Evolutionary conservation across 1,140 invertebrate species (phyloP), one percentile per base, ranked within the genome.

Genomic region (Bombus waltoni): DNA sequence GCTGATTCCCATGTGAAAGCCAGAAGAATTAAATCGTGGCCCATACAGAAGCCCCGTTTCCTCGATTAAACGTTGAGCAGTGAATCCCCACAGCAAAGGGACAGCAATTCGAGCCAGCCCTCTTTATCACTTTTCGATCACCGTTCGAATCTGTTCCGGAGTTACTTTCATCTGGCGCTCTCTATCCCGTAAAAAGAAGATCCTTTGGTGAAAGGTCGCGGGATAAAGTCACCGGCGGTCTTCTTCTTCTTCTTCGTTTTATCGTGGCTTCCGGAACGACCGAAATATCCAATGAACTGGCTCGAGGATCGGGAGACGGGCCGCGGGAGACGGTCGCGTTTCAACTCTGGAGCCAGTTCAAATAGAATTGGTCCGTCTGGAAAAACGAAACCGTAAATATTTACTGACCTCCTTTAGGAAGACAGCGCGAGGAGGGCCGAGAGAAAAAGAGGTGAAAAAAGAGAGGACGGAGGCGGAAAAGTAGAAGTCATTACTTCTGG

Each of bases 311-410:
- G 8, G 10, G 25, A 15, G 73, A 10, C 25, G 28, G 40, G 66
- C 25, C 38, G 38, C 13, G 42, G 6, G 65, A 6, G 65, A n/a
- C 38, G 79, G 68, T 44, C 40, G 53, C n/a, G n/a, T 72, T 81
- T 28, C 38, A 81, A 35, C 38, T 53, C 47, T 18, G 42, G 79
- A 81, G 47, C 68, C 68, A 75, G 81, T 66, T 83, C 81, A 83
- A 83, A 83, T 83, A 83, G 81, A 76, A 76, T 83, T 38, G 73
- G 44, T 68, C 81, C 57, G 32, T 44, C 18, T 59, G 62, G 42
- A 76, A 83, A 83, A 83, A 83, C 81, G 81, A 83, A 83, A 83
- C 59, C 59, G 72, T 83, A 83, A 83, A 83, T 83, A 83, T 83
- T 83, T 83, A 83, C 81, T 68, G 62, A 83, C 81, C 81, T 83